Conservation (phyloP, 1,140 invertebrate genomes). For the Paracyclopina nana region DNA sequence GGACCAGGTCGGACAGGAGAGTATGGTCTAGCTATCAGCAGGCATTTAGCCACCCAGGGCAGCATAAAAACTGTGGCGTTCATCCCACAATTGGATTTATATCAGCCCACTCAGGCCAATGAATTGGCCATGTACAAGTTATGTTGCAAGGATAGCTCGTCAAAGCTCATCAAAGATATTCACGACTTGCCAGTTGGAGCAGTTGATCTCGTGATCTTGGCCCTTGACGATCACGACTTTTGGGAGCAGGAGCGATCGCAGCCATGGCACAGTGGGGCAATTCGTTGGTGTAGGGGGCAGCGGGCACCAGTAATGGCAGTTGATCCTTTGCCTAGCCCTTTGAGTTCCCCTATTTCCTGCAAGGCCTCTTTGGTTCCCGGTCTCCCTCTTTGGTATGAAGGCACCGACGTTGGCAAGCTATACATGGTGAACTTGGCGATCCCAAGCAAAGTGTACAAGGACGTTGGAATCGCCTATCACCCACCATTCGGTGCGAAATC, state of each 20-base stretch:
- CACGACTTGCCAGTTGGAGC: conserved; percentile 38
- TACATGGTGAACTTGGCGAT: conserved; percentile 67
- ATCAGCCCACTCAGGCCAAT: conserved; percentile 9
- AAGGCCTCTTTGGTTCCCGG: conserved; percentile 53
- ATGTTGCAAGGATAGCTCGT: too few species aligned
- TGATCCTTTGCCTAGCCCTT: conserved; percentile 45
- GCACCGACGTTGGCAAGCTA: conserved; percentile 45
- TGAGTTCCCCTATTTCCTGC: conserved; percentile 39
- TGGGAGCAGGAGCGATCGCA: conserved; percentile 18
- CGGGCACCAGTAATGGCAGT: conserved; percentile 27
- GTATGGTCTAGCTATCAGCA: conserved; percentile 40
- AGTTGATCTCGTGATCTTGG: conserved; percentile 44
- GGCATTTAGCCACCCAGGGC: conserved; percentile 58
- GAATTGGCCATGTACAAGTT: neutral
- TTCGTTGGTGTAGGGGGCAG: conserved; percentile 48
- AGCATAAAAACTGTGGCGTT: conserved; percentile 46
- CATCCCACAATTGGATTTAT: conserved; percentile 31
- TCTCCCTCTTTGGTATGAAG: conserved; percentile 45
- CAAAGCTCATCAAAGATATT: conserved; percentile 22
- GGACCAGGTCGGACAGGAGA: conserved; percentile 48
- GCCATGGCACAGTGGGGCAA: conserved; percentile 25
- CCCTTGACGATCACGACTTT: conserved; percentile 34
- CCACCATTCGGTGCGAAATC: conserved; percentile 69
- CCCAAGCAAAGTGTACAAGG: conserved; percentile 48
- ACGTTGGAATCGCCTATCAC: conserved; percentile 52